Evolutionary conservation across 2,888 invertebrate species (phyloP).

Genomic region (Agrochola lota): DNA sequence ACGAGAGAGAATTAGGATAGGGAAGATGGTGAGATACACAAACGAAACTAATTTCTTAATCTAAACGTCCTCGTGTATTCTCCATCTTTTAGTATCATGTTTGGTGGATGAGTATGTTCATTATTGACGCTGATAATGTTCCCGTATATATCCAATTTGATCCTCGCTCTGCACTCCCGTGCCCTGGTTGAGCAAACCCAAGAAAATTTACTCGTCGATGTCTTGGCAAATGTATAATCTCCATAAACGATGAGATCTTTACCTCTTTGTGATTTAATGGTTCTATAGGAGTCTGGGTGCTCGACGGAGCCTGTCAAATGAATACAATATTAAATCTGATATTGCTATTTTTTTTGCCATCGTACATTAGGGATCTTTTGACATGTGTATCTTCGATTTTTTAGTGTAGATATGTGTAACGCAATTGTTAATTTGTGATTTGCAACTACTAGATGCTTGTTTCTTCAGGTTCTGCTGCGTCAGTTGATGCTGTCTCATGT

Average conservation of each 20-base stretch:
- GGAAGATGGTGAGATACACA: not conserved
- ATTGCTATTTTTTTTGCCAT: not conserved
- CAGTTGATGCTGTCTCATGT: not conserved
- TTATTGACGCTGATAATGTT: constrained; percentile 28
- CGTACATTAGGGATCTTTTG: not conserved
- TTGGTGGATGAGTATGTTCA: constrained; percentile 37
- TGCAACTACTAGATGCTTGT: not conserved
- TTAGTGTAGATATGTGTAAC: not conserved
- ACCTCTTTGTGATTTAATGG: constrained; percentile 42
- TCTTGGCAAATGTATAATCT: constrained; percentile 35
- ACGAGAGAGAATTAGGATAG: not conserved
- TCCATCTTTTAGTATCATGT: constrained; percentile 11
- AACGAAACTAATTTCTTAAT: not conserved
- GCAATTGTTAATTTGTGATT: not conserved
- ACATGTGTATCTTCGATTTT: not conserved
- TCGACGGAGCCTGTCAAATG: constrained; percentile 10
- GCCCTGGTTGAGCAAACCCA: constrained; percentile 36
- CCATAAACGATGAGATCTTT: constrained; percentile 37
- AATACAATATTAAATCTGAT: not conserved
- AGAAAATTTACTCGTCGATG: constrained; percentile 18
- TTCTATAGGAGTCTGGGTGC: constrained; percentile 13
- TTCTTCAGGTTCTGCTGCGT: not conserved
- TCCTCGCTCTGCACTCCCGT: constrained; percentile 17
- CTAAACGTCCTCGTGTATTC: constrained; percentile 8
- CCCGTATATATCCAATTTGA: constrained; percentile 18